A percentile compares a stretch with the other conserved stretches of the same genome.
Evolutionary conservation across 2,113 vertebrate species (phyloP).

Genomic region (Uria lomvia): DNA sequence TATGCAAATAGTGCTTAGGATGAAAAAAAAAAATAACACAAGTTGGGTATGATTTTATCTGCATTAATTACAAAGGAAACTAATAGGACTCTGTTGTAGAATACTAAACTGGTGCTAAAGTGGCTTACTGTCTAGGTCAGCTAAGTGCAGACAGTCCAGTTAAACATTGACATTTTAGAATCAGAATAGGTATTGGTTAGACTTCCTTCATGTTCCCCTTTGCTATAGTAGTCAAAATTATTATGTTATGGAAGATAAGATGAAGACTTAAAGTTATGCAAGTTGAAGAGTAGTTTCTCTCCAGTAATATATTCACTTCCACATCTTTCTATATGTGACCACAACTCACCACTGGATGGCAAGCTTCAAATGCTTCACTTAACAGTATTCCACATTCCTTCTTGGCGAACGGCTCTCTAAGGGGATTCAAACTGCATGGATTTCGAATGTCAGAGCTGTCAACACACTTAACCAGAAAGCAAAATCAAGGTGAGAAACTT

Average conservation of each 20-base stretch:
- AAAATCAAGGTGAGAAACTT: background rate
- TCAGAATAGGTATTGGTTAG: background rate
- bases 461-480: constrained; percentile 81
- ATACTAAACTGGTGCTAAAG: background rate
- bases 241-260: background rate
- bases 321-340: background rate
- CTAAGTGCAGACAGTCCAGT: background rate
- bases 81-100: background rate
- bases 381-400: constrained; percentile 88
- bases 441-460: constrained; percentile 89
- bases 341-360: constrained; percentile 92
- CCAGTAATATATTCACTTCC: background rate
- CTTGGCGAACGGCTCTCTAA: constrained; percentile 92
- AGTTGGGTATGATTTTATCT: background rate
- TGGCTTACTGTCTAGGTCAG: background rate
- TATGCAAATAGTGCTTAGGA: background rate
- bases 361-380: constrained; percentile 89
- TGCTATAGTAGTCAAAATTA: background rate
- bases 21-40: background rate
- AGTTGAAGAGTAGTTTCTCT: background rate
- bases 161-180: background rate
- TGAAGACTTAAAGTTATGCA: background rate
- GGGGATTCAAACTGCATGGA: constrained; percentile 88
- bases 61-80: background rate
- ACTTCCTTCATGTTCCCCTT: background rate